phyloP scores from a whole-genome alignment of 2,113 vertebrate species.

The Clarias magur region DNA sequence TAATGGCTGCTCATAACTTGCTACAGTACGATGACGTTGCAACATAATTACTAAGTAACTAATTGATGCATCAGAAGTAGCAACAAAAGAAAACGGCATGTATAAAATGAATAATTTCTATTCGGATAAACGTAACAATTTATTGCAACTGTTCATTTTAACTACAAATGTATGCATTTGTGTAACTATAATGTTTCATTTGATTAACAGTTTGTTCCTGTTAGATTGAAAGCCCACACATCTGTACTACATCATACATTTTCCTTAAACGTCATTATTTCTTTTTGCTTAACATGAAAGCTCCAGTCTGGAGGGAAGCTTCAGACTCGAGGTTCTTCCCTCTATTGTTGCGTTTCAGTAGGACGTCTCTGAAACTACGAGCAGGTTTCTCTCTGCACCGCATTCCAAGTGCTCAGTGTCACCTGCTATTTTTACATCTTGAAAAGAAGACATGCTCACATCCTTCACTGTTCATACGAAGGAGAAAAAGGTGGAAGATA shows the following conservation, averaged over 20 bases:
- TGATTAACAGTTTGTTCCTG: not conserved
- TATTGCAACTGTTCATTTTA: not conserved
- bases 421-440: slow-evolving; percentile 24
- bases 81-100: not conserved
- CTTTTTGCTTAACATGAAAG: not conserved
- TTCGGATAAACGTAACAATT: not conserved
- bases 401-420: slow-evolving; percentile 18
- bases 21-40: not conserved
- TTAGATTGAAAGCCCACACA: not conserved
- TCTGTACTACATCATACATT: too few species aligned
- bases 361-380: not conserved
- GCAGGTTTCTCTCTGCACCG: not conserved
- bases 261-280: not conserved
- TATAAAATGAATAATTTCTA: not conserved
- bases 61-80: not conserved
- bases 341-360: not conserved
- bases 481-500: slow-evolving; percentile 8
- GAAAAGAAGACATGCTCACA: slow-evolving; percentile 25
- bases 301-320: too few species aligned
- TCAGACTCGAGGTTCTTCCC: not conserved
- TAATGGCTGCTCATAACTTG: not conserved
- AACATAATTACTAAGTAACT: not conserved
- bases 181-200: not conserved
- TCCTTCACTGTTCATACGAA: slow-evolving; percentile 35
- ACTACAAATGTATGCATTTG: not conserved